A percentile compares a stretch with the other conserved stretches of the same genome.
phyloP scores from a whole-genome alignment of 2,888 invertebrate species.

The Lycaena phlaeas region DNA sequence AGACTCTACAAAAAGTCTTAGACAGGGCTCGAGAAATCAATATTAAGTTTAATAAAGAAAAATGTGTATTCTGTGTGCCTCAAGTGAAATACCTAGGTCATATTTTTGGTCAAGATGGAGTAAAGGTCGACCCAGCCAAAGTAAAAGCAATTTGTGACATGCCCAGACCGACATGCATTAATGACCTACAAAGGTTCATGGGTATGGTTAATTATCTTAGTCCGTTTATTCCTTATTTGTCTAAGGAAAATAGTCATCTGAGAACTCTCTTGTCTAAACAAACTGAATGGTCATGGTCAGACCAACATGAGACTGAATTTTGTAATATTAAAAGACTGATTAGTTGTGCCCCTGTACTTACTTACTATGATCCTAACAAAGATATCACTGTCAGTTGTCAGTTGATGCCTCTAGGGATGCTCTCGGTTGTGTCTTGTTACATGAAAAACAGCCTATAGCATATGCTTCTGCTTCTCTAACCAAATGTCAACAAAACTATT shows the following conservation, averaged over 20 bases:
- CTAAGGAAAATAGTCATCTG: constrained; percentile 12
- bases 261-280: constrained; percentile 22
- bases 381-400: constrained; percentile 11
- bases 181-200: constrained; percentile 20
- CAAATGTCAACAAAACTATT: constrained; percentile 4
- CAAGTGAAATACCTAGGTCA: constrained; percentile 19
- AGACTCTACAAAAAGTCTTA: constrained; percentile 11
- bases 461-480: constrained; percentile 21
- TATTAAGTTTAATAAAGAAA: constrained; percentile 20
- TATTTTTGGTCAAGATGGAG: constrained; percentile 17
- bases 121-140: constrained; percentile 13
- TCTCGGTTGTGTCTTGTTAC: constrained; percentile 20
- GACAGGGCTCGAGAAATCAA: constrained; percentile 15
- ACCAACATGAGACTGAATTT: constrained; percentile 21
- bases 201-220: constrained; percentile 21
- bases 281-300: constrained; percentile 22
- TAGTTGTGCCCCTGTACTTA: constrained; percentile 17
- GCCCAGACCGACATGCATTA: constrained; percentile 13
- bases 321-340: constrained; percentile 16
- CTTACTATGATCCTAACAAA: constrained; percentile 19
- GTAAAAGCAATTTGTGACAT: constrained; percentile 18
- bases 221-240: constrained; percentile 16
- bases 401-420: constrained; percentile 20
- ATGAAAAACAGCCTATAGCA: constrained; percentile 21
- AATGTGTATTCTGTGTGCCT: constrained; percentile 11